Base-by-base conservation (phyloP, 2,888 invertebrate species). In the Osmoderma eremita region DNA sequence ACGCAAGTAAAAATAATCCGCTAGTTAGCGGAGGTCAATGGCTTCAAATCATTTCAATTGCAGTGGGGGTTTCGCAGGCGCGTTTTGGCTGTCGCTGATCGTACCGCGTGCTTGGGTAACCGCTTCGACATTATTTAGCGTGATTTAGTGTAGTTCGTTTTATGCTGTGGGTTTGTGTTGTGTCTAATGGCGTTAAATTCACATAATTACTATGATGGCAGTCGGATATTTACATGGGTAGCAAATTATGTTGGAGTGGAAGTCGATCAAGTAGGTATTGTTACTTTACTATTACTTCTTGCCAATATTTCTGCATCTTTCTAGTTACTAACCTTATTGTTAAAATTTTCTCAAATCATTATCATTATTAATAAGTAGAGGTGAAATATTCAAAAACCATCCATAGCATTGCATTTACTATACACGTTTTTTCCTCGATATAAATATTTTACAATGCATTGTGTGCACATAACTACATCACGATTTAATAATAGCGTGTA, bases 231-330 rank as follows among this genome's bases (percentile, higher is more conserved):
- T 80, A 79, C 85, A 69, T 90, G 89, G 84, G 77, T 93, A 68
- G 87, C 91, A 36, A 87, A 87, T 74, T 84, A 85, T 78, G 82
- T 88, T 73, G 91, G 91, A 70, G 84, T 94, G 72, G 90, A 92
- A 61, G 87, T 93, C 77, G 93, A 94, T 84, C 87, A 92, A 86
- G 93, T 93, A 85, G 88, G 88, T 84, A 67, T 74, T 75, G 42
- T 45, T 22, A 24, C 12, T 45, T 42, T 1, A 42, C 1, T 41
- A 22, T 22, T 73, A 8, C 72, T 73, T 54, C 77, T 85, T 84
- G 70, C 84, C 93, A 93, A 15, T 58, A 45, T 17, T 58, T 45
- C 42, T 24, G 13, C 18, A 10, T 12, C 12, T 41, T 6, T 61
- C 15, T 17, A 15, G 24, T 61, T 30, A 13, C 1, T 61, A 18